Percentiles rank a stretch among this genome's conserved stretches.
Evolutionary conservation across 2,113 vertebrate genomes (phyloP).

Genomic region (Pteruthius melanotis): DNA sequence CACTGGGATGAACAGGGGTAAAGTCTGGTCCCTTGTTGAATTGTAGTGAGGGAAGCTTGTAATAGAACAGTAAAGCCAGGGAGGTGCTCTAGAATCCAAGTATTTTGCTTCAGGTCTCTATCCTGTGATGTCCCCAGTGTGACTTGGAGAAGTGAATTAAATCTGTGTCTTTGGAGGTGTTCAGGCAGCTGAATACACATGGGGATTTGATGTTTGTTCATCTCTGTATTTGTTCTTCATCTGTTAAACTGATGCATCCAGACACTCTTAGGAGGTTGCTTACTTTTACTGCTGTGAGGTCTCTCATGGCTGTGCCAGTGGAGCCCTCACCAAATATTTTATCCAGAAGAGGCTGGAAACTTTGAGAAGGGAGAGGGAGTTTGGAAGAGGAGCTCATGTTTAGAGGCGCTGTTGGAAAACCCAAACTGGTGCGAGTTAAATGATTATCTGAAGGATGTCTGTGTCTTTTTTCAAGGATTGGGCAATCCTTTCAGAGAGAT

Average conservation of each 20-base stretch:
- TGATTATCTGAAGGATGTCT: constrained; percentile 20
- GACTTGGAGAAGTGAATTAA: background rate
- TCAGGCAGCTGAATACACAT: background rate
- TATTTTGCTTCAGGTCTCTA: background rate
- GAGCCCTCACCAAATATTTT: background rate
- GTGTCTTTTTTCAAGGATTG: constrained; percentile 24
- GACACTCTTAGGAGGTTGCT: background rate
- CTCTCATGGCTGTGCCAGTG: background rate
- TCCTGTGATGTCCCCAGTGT: background rate
- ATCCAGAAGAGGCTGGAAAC: background rate
- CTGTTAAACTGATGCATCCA: background rate
- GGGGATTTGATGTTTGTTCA: background rate
- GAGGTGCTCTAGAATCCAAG: background rate
- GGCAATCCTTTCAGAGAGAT: constrained; percentile 6
- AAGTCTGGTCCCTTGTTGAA: background rate
- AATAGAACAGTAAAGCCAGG: background rate
- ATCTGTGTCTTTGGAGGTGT: background rate
- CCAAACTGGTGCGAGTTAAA: background rate
- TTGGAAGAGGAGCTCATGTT: background rate
- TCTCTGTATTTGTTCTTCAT: background rate
- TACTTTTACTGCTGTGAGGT: background rate
- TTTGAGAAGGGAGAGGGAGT: background rate
- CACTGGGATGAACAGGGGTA: background rate
- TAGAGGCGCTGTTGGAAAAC: background rate
- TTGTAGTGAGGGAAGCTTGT: background rate